Evolutionary conservation across 2,888 invertebrate genomes (phyloP).

Genomic region (Plagiodera versicolora): DNA sequence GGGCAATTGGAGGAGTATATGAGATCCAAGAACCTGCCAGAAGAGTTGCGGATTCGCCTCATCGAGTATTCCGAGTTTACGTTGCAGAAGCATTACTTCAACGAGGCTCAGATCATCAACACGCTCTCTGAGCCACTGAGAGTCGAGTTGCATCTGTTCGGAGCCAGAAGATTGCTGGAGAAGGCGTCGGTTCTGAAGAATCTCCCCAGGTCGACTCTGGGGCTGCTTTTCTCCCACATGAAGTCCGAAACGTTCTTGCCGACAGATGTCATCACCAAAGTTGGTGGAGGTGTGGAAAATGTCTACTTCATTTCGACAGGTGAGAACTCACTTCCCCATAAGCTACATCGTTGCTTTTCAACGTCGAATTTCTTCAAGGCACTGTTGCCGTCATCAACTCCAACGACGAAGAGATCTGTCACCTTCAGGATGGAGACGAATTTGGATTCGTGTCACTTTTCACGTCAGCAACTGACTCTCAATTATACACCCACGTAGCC

Average conservation of each 20-base stretch:
- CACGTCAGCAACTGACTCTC: slow-evolving; percentile 18
- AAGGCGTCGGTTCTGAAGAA: slow-evolving; percentile 53
- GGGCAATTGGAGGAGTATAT: slow-evolving; percentile 59
- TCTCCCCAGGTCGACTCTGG: slow-evolving; percentile 47
- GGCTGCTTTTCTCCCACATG: slow-evolving; percentile 27
- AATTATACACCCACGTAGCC: slow-evolving; percentile 35
- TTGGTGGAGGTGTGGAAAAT: slow-evolving; percentile 51
- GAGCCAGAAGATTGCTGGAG: slow-evolving; percentile 55
- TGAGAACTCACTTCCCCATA: too few species aligned
- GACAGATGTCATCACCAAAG: slow-evolving; percentile 54
- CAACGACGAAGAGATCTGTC: slow-evolving; percentile 57
- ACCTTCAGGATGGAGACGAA: slow-evolving; percentile 59
- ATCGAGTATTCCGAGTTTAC: slow-evolving; percentile 58
- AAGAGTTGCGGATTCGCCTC: slow-evolving; percentile 54
- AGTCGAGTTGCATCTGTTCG: slow-evolving; percentile 55
- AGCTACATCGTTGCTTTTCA: too few species aligned
- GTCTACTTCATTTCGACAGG: slow-evolving; percentile 60
- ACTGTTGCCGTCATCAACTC: slow-evolving; percentile 36
- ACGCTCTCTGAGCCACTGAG: slow-evolving; percentile 49
- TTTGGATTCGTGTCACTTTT: slow-evolving; percentile 50
- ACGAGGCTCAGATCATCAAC: slow-evolving; percentile 51
- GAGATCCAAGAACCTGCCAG: slow-evolving; percentile 57
- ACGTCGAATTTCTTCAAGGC: slow-evolving; percentile 44
- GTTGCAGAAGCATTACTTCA: slow-evolving; percentile 59
- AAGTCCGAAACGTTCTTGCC: slow-evolving; percentile 21